phyloP scores from a whole-genome alignment of 2,888 invertebrate genomes.

The Oligia fasciuncula region DNA sequence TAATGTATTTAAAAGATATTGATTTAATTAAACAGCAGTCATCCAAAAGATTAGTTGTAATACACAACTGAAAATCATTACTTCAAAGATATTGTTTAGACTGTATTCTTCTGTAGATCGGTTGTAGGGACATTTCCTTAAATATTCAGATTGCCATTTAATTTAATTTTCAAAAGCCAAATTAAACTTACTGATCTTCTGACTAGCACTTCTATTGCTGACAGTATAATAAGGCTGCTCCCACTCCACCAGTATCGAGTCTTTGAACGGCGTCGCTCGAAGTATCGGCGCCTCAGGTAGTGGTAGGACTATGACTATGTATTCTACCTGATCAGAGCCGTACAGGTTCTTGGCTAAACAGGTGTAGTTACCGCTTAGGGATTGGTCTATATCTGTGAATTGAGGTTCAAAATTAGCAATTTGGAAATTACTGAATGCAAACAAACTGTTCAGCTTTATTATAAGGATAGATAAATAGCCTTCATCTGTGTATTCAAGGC shows the following conservation, averaged over 20 bases:
- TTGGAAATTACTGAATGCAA: not conserved
- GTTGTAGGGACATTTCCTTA: not conserved
- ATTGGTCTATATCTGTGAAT: slow-evolving; percentile 85
- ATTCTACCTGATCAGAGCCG: slow-evolving; percentile 95
- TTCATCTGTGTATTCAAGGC: not conserved
- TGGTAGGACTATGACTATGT: slow-evolving; percentile 93
- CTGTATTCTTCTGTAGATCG: not conserved
- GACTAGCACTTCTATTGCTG: slow-evolving; percentile 77
- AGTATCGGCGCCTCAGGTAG: slow-evolving; percentile 93
- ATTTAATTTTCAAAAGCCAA: not conserved
- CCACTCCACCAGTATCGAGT: slow-evolving; percentile 91
- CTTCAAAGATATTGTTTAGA: not conserved
- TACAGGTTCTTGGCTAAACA: slow-evolving; percentile 95
- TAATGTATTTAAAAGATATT: not conserved
- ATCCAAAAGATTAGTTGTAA: not conserved
- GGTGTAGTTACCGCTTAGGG: slow-evolving; percentile 94
- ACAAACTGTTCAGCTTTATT: no score
- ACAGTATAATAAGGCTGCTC: slow-evolving; percentile 89
- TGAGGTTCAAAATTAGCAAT: not conserved
- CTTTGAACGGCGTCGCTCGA: slow-evolving; percentile 88
- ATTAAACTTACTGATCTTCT: slow-evolving; percentile 84
- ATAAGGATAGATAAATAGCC: not conserved
- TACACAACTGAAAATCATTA: not conserved
- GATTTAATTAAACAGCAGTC: not conserved
- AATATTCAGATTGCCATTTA: no score